Conservation (phyloP, 2,113 vertebrate species). For the Lathamus discolor region DNA sequence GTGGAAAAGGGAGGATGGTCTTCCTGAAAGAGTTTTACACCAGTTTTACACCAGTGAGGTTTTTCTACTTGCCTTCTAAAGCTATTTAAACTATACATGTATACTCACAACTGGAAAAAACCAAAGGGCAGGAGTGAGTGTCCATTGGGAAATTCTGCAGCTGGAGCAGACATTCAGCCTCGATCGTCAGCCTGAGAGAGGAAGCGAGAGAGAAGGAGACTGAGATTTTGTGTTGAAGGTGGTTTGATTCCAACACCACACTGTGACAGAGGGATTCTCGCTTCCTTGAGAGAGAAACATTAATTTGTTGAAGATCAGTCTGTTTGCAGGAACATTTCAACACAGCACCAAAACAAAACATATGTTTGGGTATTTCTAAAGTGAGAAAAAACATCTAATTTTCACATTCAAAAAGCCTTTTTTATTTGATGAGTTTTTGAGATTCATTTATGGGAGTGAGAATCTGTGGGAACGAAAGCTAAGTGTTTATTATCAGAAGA, state of each 20-base stretch:
- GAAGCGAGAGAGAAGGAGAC: constrained; percentile 41
- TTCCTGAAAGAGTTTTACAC: neutral
- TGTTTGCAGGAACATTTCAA: constrained; percentile 36
- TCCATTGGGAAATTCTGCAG: constrained; percentile 98
- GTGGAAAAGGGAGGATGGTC: neutral
- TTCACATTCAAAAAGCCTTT: neutral
- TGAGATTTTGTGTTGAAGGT: neutral
- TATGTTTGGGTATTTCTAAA: constrained; percentile 14
- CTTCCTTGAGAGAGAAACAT: neutral
- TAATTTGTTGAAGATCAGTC: constrained; percentile 14
- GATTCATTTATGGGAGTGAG: neutral
- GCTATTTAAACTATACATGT: neutral
- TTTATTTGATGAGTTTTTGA: neutral
- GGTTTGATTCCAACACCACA: neutral
- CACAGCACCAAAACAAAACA: constrained; percentile 17
- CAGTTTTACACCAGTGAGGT: neutral
- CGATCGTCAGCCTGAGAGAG: constrained; percentile 88
- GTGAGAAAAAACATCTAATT: neutral
- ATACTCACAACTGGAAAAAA: constrained; percentile 99
- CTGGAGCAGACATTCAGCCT: constrained; percentile 92
- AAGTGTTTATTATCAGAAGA: neutral
- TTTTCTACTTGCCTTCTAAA: neutral
- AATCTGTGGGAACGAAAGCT: neutral
- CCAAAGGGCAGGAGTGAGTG: constrained; percentile 94
- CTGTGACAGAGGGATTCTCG: constrained; percentile 1